phyloP scores from a whole-genome alignment of 2,113 vertebrate genomes.

The Pogonocichla stellata region DNA sequence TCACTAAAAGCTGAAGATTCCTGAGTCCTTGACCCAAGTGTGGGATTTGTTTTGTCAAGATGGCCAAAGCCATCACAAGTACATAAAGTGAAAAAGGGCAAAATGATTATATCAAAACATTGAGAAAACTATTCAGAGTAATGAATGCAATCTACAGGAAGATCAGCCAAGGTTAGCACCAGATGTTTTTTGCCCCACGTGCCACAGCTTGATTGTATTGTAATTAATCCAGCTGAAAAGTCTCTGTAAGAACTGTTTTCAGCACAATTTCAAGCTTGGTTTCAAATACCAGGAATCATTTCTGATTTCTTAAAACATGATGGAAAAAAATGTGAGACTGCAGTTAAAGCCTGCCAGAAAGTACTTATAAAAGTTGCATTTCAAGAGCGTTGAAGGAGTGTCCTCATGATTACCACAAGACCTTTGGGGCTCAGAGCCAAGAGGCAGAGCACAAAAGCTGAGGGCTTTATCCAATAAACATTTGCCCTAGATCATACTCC shows the following conservation, averaged over 20 bases:
- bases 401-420: not conserved
- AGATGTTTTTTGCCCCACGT: conserved; percentile 41
- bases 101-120: not conserved
- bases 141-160: conserved; percentile 29
- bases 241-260: conserved; percentile 23
- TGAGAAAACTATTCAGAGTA: conserved; percentile 18
- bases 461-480: not conserved
- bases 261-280: conserved; percentile 50
- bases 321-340: not conserved
- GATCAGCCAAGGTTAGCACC: conserved; percentile 52
- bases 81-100: not conserved
- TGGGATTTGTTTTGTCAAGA: not conserved
- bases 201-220: conserved; percentile 28
- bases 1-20: not conserved
- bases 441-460: not conserved
- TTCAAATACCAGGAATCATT: conserved; percentile 43
- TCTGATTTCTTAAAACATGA: conserved; percentile 7
- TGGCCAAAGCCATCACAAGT: not conserved
- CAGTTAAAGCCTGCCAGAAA: not conserved
- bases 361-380: not conserved
- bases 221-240: conserved; percentile 58
- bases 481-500: not conserved
- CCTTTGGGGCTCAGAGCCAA: not conserved
- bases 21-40: not conserved
- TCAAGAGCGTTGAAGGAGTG: not conserved